Evolutionary conservation across 1,140 invertebrate species (phyloP).

Genomic region (Sesamia nonagrioides): DNA sequence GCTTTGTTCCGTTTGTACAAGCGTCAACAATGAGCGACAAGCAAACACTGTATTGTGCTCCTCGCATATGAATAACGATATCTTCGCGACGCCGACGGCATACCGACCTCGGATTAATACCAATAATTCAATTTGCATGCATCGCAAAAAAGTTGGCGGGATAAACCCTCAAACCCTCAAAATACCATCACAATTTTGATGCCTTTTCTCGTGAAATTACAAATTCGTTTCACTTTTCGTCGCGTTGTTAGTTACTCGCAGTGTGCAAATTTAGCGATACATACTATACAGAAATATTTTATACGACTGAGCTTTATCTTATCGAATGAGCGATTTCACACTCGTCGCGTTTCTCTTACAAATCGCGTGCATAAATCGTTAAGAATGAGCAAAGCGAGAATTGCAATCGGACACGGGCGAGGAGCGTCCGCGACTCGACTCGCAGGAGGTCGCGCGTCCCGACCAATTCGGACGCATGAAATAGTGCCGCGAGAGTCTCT

Average conservation of each 20-base stretch:
- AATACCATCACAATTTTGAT: conserved; percentile 22
- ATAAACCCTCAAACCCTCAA: conserved; percentile 56
- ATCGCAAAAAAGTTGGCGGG: conserved; percentile 57
- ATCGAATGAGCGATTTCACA: conserved; percentile 75
- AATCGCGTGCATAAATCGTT: conserved; percentile 78
- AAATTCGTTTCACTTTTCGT: conserved; percentile 58
- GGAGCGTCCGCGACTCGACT: conserved; percentile 55
- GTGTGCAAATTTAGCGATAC: conserved; percentile 35
- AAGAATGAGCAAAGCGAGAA: conserved; percentile 75
- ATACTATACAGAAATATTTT: conserved; percentile 58
- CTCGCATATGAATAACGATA: conserved; percentile 81
- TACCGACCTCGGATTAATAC: conserved; percentile 70
- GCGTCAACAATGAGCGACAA: conserved; percentile 80
- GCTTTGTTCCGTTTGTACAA: conserved; percentile 68
- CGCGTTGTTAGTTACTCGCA: conserved; percentile 36
- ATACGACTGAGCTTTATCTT: conserved; percentile 63
- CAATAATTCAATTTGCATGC: conserved; percentile 81
- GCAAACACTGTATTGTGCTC: conserved; percentile 80
- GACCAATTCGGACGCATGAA: conserved; percentile 83
- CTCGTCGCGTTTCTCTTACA: conserved; percentile 71
- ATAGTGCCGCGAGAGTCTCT: conserved; percentile 81
- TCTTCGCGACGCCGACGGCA: conserved; percentile 71
- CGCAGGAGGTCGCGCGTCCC: conserved; percentile 81
- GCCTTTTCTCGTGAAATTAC: conserved; percentile 56
- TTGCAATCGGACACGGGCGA: conserved; percentile 76